These are phyloP conservation scores for Tympanoctomys barrerae DNA, from an alignment of 2,797 vertebrate species.

Conservation along the genomic window DNA sequence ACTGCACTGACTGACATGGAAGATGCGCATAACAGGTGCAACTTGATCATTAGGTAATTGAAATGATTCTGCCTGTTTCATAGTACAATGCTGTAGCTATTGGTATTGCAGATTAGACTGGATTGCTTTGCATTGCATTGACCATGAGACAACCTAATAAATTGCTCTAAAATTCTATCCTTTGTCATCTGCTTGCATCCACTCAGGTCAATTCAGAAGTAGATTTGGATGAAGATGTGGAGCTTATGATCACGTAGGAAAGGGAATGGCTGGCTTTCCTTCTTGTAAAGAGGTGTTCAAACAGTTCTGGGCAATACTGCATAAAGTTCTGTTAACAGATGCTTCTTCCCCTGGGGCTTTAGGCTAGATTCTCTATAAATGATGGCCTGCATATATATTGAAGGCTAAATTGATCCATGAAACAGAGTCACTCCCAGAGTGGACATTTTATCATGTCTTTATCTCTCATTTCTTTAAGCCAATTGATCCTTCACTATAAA, in stretches of 20 bases:
- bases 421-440: conserved; percentile 76
- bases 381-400: conserved; percentile 63
- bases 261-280: conserved; percentile 20
- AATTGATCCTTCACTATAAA: conserved; percentile 74
- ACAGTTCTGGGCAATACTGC: conserved; percentile 24
- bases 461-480: conserved; percentile 81
- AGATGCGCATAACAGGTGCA: not conserved
- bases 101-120: conserved; percentile 64
- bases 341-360: not conserved
- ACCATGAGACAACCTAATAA: not conserved
- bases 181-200: conserved; percentile 3
- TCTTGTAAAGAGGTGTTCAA: not conserved
- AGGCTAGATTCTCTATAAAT: conserved; percentile 45
- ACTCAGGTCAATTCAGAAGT: conserved; percentile 1
- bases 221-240: conserved; percentile 40
- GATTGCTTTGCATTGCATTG: conserved; percentile 13
- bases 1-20: conserved; percentile 12
- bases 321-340: conserved; percentile 8
- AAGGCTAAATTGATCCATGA: conserved; percentile 81
- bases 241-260: conserved; percentile 8
- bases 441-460: conserved; percentile 84
- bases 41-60: conserved; percentile 40
- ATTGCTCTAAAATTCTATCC: not conserved
- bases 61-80: conserved; percentile 51
- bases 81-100: conserved; percentile 45